phyloP scores from a whole-genome alignment of 2,113 vertebrate species.

The Phrynocephalus versicolor region DNA sequence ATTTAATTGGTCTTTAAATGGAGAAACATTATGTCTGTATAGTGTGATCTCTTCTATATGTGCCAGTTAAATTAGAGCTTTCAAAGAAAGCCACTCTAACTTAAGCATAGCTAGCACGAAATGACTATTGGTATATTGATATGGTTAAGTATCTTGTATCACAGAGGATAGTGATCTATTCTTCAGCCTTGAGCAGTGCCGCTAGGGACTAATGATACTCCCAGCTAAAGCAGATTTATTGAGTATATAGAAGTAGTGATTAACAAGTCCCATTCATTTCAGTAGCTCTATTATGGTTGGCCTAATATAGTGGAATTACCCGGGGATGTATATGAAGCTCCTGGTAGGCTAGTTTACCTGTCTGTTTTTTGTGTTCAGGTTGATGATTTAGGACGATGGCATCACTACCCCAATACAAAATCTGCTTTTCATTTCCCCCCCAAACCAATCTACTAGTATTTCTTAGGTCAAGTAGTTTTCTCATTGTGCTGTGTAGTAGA shows the following conservation, averaged over 20 bases:
- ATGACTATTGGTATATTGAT: neutral
- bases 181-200: neutral
- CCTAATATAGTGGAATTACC: too few relatives aligned
- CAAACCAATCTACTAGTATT: neutral
- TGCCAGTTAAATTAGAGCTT: slow-evolving; percentile 46
- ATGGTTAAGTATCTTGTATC: neutral
- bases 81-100: slow-evolving; percentile 16
- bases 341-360: neutral
- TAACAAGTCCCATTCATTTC: neutral
- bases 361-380: neutral
- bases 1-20: slow-evolving; percentile 61
- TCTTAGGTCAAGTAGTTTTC: neutral
- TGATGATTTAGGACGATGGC: neutral
- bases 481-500: neutral
- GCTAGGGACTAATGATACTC: too few relatives aligned
- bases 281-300: neutral
- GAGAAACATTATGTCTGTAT: slow-evolving; percentile 41
- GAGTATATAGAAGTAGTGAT: too few relatives aligned
- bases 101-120: slow-evolving; percentile 19
- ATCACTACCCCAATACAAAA: neutral
- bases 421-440: neutral
- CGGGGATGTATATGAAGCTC: neutral
- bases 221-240: too few relatives aligned
- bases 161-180: neutral
- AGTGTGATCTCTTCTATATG: slow-evolving; percentile 46